phyloP scores from a whole-genome alignment of 64 coral and sea anemone species.

The Pocillopora verrucosa region DNA sequence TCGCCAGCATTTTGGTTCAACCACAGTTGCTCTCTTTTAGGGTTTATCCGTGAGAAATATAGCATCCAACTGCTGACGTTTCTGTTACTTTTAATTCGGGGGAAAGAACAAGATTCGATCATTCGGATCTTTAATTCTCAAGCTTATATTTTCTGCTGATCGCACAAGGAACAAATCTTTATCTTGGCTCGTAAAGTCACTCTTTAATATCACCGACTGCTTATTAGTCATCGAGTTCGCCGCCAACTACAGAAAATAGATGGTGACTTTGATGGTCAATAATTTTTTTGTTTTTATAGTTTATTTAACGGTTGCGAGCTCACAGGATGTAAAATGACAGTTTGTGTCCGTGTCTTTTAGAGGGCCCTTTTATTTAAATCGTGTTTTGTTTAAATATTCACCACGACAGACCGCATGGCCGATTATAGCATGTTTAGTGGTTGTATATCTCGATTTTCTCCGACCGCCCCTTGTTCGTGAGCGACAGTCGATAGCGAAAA shows the following conservation, averaged over 20 bases:
- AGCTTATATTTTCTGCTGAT: neutral
- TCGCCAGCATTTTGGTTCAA: neutral
- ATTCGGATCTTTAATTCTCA: neutral
- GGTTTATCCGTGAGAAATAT: neutral
- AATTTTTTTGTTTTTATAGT: conserved; percentile 33
- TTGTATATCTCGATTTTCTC: neutral
- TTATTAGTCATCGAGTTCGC: neutral
- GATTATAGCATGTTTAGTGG: neutral
- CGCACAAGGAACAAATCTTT: neutral
- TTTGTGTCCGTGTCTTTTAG: neutral
- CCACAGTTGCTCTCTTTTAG: neutral
- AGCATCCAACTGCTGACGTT: neutral
- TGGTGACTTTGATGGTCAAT: neutral
- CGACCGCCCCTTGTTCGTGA: neutral
- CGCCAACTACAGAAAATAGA: neutral
- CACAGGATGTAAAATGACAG: conserved; percentile 23
- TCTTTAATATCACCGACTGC: neutral
- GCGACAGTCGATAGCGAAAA: neutral
- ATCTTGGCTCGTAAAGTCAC: neutral
- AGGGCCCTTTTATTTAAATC: neutral
- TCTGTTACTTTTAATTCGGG: neutral
- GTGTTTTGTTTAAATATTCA: neutral
- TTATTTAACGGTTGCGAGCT: conserved; percentile 44
- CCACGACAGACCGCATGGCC: neutral
- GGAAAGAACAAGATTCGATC: neutral